phyloP scores from a whole-genome alignment of 2,888 invertebrate genomes.

The Brenthis hecate region DNA sequence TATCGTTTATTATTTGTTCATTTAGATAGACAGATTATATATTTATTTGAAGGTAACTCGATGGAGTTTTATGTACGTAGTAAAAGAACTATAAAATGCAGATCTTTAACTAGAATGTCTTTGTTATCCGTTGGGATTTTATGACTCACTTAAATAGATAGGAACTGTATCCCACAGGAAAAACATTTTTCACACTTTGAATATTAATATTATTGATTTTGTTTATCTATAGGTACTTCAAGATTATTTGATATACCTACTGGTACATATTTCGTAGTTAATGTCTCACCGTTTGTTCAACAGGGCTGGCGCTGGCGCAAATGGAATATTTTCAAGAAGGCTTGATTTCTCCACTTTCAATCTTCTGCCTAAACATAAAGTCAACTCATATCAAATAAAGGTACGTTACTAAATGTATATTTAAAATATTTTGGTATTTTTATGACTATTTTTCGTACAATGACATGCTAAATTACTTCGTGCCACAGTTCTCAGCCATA shows the following conservation, averaged over 20 bases:
- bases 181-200: constrained; percentile 1
- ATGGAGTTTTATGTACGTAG: constrained; percentile 12
- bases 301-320: constrained; percentile 94
- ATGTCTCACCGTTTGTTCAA: constrained; percentile 52
- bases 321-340: constrained; percentile 96
- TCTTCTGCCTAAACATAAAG: constrained; percentile 95
- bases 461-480: constrained; percentile 29
- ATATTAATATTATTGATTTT: neutral
- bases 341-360: constrained; percentile 97
- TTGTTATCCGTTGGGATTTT: constrained; percentile 25
- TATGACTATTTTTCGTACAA: constrained; percentile 12
- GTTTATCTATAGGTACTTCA: neutral
- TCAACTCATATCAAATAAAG: constrained; percentile 99
- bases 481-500: constrained; percentile 27
- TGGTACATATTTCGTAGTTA: neutral
- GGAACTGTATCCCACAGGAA: neutral
- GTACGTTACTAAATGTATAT: constrained; percentile 77
- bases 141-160: constrained; percentile 6
- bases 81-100: constrained; percentile 18
- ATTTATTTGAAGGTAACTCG: constrained; percentile 15
- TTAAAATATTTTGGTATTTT: neutral
- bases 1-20: neutral
- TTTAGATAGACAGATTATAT: neutral
- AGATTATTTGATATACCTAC: too few species aligned
- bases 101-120: constrained; percentile 20